These are phyloP conservation scores for Nebria salina DNA, from an alignment of 2,888 invertebrate species.

Conservation along the genomic window DNA sequence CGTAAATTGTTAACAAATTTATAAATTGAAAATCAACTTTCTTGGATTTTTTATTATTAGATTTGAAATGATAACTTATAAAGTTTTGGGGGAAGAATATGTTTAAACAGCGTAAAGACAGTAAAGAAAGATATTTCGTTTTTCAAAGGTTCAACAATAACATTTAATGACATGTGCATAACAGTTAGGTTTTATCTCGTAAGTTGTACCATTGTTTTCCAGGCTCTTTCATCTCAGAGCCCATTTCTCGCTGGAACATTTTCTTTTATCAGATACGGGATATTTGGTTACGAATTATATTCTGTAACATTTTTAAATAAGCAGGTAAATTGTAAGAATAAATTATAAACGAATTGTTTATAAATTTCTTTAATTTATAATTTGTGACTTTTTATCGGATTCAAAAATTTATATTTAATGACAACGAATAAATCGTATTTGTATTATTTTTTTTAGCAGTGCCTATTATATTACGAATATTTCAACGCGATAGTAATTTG, in stretches of 20 bases:
- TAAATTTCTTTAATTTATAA: too few species aligned
- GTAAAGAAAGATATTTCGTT: not conserved
- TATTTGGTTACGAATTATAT: not conserved
- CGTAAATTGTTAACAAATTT: too few species aligned
- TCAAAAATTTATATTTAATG: too few species aligned
- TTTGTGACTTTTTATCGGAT: too few species aligned
- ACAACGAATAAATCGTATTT: too few species aligned
- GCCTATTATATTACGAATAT: not conserved
- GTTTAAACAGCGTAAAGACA: not conserved
- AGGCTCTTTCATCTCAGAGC: not conserved
- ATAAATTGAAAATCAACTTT: too few species aligned
- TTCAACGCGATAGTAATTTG: not conserved
- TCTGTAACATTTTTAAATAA: not conserved
- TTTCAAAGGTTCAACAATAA: constrained; percentile 23
- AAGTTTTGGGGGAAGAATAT: not conserved
- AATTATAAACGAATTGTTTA: not conserved
- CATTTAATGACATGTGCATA: constrained; percentile 40
- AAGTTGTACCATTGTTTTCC: constrained; percentile 28
- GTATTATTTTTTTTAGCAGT: constrained; percentile 26
- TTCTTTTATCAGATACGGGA: not conserved
- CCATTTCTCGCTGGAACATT: not conserved
- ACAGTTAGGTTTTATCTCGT: constrained; percentile 37
- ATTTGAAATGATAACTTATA: too few species aligned
- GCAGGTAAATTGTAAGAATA: not conserved
- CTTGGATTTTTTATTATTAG: too few species aligned